phyloP scores from a whole-genome alignment of 2,113 vertebrate species.

The Xiphorhynchus elegans region DNA sequence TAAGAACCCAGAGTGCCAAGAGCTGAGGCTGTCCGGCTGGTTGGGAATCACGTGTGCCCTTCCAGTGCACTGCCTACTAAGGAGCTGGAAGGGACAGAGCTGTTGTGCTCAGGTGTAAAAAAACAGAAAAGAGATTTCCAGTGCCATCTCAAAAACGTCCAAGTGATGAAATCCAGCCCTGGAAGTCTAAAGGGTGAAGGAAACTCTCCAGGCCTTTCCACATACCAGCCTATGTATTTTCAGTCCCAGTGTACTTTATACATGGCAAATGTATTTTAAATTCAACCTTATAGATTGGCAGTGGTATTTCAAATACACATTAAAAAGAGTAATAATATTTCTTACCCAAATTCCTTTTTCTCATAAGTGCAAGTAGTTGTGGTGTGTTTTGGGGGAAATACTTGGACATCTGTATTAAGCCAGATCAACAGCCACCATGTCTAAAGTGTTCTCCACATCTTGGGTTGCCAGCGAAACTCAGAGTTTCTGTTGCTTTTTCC shows the following conservation, averaged over 20 bases:
- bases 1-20: not conserved
- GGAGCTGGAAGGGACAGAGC: not conserved
- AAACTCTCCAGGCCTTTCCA: not conserved
- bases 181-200: not conserved
- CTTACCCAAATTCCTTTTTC: not conserved
- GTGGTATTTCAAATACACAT: not conserved
- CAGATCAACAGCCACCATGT: not conserved
- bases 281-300: not conserved
- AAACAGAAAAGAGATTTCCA: not conserved
- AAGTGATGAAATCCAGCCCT: not conserved
- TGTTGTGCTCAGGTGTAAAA: not conserved
- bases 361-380: not conserved
- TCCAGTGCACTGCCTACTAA: not conserved
- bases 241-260: not conserved
- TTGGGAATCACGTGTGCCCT: rapidly evolving
- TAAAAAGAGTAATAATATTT: not conserved
- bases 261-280: not conserved
- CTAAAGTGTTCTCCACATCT: not conserved
- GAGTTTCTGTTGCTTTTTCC: not conserved
- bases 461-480: not conserved
- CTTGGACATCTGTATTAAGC: not conserved
- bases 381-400: not conserved
- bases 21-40: not conserved
- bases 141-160: rapidly evolving
- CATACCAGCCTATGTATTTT: rapidly evolving